These are phyloP conservation scores for Nannobrachium achirus DNA, from an alignment of 2,113 vertebrate species.

Conservation along the genomic window DNA sequence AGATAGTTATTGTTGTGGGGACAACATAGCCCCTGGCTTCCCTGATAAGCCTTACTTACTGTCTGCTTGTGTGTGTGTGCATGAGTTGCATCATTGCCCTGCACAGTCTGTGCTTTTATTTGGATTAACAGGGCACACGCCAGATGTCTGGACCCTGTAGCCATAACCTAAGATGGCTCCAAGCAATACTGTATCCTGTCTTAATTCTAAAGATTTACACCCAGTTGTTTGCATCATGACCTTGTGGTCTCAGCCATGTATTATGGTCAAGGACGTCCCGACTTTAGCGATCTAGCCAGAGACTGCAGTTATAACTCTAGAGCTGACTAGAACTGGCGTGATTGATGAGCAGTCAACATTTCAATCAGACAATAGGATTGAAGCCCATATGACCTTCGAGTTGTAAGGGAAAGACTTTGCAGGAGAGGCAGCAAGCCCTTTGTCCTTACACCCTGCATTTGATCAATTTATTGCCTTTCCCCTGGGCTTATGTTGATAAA, in stretches of 20 bases:
- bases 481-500: background rate
- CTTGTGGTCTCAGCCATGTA: conserved; percentile 30
- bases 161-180: conserved; percentile 62
- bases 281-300: conserved; percentile 1
- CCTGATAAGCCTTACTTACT: background rate
- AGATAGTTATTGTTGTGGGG: background rate
- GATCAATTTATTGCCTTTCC: conserved; percentile 3
- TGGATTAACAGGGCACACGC: conserved; percentile 9
- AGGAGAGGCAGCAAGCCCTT: conserved; percentile 5
- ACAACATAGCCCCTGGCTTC: background rate
- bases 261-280: conserved; percentile 30
- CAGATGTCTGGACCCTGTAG: conserved; percentile 37
- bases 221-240: conserved; percentile 40
- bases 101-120: background rate
- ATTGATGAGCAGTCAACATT: conserved; percentile 19
- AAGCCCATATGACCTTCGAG: conserved; percentile 23
- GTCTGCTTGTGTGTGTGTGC: conserved; percentile 11
- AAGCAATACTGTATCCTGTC: conserved; percentile 24
- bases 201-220: conserved; percentile 26
- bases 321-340: background rate
- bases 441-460: background rate
- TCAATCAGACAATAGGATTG: conserved; percentile 16
- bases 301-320: background rate
- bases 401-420: conserved; percentile 1
- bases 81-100: conserved; percentile 39